A percentile compares a stretch with the other conserved stretches of the same genome.
Conservation (phyloP, 2,797 vertebrate species). For the Phrynocephalus guinanensis region DNA sequence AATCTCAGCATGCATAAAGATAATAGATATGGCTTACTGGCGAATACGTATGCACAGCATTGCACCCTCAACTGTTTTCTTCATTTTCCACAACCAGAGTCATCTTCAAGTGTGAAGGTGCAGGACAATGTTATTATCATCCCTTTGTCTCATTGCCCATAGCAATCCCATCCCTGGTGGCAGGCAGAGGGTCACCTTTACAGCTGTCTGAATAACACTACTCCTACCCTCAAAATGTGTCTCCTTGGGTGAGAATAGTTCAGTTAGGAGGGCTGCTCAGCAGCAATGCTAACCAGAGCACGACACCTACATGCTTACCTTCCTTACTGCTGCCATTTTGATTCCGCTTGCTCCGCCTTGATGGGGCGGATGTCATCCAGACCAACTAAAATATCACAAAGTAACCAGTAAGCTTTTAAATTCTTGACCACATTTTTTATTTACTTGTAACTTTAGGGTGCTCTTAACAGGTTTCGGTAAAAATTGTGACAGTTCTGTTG, state of each 20-base stretch:
- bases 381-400: too few relatives aligned
- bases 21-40: too few relatives aligned
- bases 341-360: not conserved
- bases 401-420: not conserved
- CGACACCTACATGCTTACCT: too few relatives aligned
- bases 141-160: too few relatives aligned
- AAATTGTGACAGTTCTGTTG: not conserved
- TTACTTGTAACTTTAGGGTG: too few relatives aligned
- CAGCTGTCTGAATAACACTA: not conserved
- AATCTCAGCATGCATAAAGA: not conserved
- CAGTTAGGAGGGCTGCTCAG: not conserved
- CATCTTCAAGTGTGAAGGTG: not conserved
- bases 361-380: not conserved
- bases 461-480: too few relatives aligned
- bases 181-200: too few relatives aligned
- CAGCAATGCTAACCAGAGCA: not conserved
- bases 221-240: not conserved
- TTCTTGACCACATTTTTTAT: too few relatives aligned
- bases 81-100: not conserved
- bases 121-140: too few relatives aligned
- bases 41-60: not conserved
- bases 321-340: not conserved
- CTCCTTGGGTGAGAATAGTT: not conserved
- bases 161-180: too few relatives aligned
- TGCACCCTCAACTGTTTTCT: not conserved